Base-by-base conservation (phyloP, 1,140 invertebrate genomes). In the Drosophila guanche region DNA sequence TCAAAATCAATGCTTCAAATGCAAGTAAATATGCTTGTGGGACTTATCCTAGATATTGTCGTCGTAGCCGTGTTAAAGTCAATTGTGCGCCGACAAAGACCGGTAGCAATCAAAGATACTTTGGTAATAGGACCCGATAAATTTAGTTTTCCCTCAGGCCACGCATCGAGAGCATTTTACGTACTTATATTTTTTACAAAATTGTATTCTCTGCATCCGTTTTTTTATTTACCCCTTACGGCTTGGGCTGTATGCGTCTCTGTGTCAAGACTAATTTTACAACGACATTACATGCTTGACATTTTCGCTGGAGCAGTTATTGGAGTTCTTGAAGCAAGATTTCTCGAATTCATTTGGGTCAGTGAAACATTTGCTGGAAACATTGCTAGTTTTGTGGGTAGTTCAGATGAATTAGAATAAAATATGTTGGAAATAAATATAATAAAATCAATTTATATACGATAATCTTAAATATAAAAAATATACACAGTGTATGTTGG, bases 131-230 rank as follows among this genome's bases (percentile, higher is more conserved):
- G 93, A 86, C 92, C 97, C 0, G 98, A 99, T 91, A 96, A 98
- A 79, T 99, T 95, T 90, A 98, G 97, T 37, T 99, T 99, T 91
- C 98, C 98, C 25, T 99, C 98, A 0, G 98, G 98, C 0, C 98
- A 99, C 92, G 94, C 97, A 2, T 97, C 97, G n/a, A 92, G 98
- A 78, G 94, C 97, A 7, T 93, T 95, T 8, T 94, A 97, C 86
- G 91, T 99, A 12, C 92, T 94, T 1, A 94, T 94, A 47, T 96
- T 97, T 78, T 95, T 96, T 59, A 92, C 93, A 0, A 92, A 93
- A 68, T 74, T 96, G 7, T 94, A 94, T 91, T 94, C 95, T 0
- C 54, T 95, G 1, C 91, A 93, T 16, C 84, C 16, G 16, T 94
- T 7, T 75, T 96, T 43, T 94, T 94, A 29, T 91, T 93, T 93